Evolutionary conservation across 1,140 invertebrate genomes (phyloP), one percentile per base, ranked within the genome.

Genomic region (Samia ricini): DNA sequence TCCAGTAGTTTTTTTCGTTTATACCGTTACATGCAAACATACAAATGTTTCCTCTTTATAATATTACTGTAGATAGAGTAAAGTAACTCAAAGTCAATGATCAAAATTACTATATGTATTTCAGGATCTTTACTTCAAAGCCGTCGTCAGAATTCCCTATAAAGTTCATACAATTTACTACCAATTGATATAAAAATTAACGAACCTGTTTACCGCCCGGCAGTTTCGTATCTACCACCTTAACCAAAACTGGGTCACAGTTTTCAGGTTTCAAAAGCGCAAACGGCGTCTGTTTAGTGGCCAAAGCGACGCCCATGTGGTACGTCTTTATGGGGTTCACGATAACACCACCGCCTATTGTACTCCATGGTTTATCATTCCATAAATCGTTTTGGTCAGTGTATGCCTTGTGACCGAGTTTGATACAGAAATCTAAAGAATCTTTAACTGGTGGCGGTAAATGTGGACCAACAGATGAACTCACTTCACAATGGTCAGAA

Each of bases 281-380:
- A 56, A 90, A 90, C 12, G 88, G 85, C 0, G 85, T 88, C 52
- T 90, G 85, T 22, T 74, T 79, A 0, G 76, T 86, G 1, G 84
- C 85, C 60, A 88, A 36, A 48, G 87, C 87, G 0, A 88, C 79
- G 1, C 79, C 79, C 87, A 88, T 90, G 50, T 90, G 87, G 29
- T 85, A 88, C 0, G 87, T 90, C 52, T 83, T 88, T 21, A 89
- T 89, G 19, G 83, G 80, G 36, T 89, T 84, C 0, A 89, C 85
- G 10, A 89, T 77, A 4, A 89, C 85, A 5, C 87, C 85, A 60
- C 60, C 76, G 49, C 71, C 64, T 42, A 73, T 70, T 5, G 69
- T 54, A 8, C 63, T 68, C 69, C 68, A 76, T 26, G 68, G 65
- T 6, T 42, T 42, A 15, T 71, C 72, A 59, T 63, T 72, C 70